These are phyloP conservation scores for Macrostomum lignano DNA, from an alignment of 1,140 invertebrate species.

Conservation along the genomic window DNA sequence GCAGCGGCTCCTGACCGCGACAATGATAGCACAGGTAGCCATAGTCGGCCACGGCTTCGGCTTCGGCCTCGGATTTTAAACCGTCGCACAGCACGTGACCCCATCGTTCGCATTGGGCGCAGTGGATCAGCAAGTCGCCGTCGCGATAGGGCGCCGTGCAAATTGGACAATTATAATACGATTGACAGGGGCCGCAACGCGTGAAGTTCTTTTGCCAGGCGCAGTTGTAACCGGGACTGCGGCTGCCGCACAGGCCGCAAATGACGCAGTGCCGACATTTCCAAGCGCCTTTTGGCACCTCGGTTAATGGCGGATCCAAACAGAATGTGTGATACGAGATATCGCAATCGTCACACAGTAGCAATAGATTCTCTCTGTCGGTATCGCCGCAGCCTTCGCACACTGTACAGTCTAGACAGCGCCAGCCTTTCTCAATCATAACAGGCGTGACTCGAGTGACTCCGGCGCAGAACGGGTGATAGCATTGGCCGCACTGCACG, in stretches of 20 bases:
- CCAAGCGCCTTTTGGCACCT: constrained; percentile 52
- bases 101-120: constrained; percentile 65
- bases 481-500: constrained; percentile 90
- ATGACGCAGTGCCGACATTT: constrained; percentile 62
- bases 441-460: constrained; percentile 37
- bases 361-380: constrained; percentile 63
- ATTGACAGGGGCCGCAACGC: constrained; percentile 66
- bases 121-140: constrained; percentile 76
- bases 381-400: constrained; percentile 90
- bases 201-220: constrained; percentile 56
- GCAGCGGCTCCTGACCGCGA: neutral
- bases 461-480: constrained; percentile 85
- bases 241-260: constrained; percentile 61
- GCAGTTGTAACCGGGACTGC: constrained; percentile 46
- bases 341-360: constrained; percentile 96
- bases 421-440: constrained; percentile 76
- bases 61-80: constrained; percentile 54
- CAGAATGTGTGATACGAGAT: constrained; percentile 97
- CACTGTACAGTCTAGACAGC: constrained; percentile 89
- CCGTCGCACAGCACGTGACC: constrained; percentile 67
- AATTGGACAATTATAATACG: constrained; percentile 48
- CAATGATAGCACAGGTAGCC: constrained; percentile 4
- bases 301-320: constrained; percentile 63
- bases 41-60: constrained; percentile 34
- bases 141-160: constrained; percentile 55